Evolutionary conservation across 2,888 invertebrate genomes (phyloP).

Genomic region (Elmis aenea): DNA sequence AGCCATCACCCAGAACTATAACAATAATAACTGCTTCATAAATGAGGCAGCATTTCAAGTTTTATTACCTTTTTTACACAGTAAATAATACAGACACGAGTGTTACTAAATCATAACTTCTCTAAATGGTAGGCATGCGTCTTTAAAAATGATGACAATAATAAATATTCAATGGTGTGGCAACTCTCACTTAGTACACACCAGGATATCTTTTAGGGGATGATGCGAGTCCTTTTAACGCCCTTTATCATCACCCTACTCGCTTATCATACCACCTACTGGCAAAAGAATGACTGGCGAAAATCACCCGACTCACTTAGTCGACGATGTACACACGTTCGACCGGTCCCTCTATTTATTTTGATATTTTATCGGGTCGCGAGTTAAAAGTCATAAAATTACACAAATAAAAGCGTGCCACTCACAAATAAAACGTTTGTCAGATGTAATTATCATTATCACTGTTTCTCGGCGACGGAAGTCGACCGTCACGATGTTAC

Average conservation of each 20-base stretch:
- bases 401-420: slow-evolving; percentile 20
- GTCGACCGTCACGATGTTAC: slow-evolving; percentile 21
- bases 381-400: slow-evolving; percentile 17
- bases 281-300: slow-evolving; percentile 31
- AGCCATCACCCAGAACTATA: too few relatives aligned
- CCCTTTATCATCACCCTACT: slow-evolving; percentile 38
- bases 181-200: slow-evolving; percentile 20
- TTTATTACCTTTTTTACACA: too few relatives aligned
- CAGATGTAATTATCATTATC: slow-evolving; percentile 26
- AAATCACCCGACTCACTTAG: slow-evolving; percentile 23
- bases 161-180: slow-evolving; percentile 13
- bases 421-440: slow-evolving; percentile 20
- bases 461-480: slow-evolving; percentile 27
- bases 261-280: slow-evolving; percentile 38
- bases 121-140: too few relatives aligned
- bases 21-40: too few relatives aligned
- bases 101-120: too few relatives aligned
- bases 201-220: slow-evolving; percentile 33
- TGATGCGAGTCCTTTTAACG: slow-evolving; percentile 36
- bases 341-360: slow-evolving; percentile 15
- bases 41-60: too few relatives aligned
- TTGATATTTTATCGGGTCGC: slow-evolving; percentile 6
- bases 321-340: too few relatives aligned
- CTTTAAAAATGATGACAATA: not conserved
- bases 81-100: too few relatives aligned